phyloP scores from a whole-genome alignment of 1,140 invertebrate species.

The Macrobrachium nipponense region DNA sequence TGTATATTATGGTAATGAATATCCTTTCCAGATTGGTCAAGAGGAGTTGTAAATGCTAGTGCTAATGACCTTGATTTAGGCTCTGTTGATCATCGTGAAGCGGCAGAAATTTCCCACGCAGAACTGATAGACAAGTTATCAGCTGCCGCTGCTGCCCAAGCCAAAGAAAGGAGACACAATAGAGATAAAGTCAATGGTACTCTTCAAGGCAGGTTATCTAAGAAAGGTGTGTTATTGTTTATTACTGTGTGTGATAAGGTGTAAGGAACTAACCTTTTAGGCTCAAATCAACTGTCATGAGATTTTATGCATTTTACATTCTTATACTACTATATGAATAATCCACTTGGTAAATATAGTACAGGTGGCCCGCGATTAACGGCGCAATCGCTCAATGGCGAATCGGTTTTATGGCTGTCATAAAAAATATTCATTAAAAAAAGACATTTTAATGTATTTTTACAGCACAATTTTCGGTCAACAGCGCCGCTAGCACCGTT shows the following conservation, averaged over 20 bases:
- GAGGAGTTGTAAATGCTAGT: conserved; percentile 31
- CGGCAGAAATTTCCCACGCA: conserved; percentile 42
- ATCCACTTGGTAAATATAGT: background rate
- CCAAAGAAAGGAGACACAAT: conserved; percentile 55
- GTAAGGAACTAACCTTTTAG: background rate
- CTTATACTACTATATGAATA: too few species aligned
- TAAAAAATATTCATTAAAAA: too few species aligned
- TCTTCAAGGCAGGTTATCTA: conserved; percentile 36
- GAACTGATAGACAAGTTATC: conserved; percentile 54
- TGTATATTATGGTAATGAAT: too few species aligned
- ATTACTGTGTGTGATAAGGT: background rate
- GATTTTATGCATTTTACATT: too few species aligned
- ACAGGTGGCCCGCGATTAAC: too few species aligned
- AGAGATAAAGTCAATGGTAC: conserved; percentile 34
- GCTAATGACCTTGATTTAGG: conserved; percentile 29
- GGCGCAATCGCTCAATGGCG: too few species aligned
- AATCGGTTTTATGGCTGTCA: too few species aligned
- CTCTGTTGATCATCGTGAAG: conserved; percentile 26
- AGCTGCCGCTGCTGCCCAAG: conserved; percentile 41
- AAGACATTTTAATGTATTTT: too few species aligned
- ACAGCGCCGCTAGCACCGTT: too few species aligned
- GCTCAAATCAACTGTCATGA: too few species aligned
- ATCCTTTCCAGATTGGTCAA: conserved; percentile 46
- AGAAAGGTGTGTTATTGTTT: conserved; percentile 26
- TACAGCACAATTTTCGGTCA: too few species aligned